Conservation (phyloP, 2,797 vertebrate species). For the Pachyuromys duprasi region DNA sequence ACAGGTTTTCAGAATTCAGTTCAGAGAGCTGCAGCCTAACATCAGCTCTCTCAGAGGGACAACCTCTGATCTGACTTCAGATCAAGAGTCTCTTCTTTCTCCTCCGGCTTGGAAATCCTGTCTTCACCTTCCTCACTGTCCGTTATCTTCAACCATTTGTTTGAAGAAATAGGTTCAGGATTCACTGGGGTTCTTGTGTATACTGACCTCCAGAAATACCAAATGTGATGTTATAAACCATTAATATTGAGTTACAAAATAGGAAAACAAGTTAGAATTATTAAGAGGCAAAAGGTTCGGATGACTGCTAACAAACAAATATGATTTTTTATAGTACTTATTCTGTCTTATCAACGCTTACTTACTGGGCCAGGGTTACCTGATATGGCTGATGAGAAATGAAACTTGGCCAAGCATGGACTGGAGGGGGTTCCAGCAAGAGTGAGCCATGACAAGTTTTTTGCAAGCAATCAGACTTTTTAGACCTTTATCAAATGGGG, state of each 20-base stretch:
- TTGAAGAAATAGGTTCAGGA: conserved; percentile 12
- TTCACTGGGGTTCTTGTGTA: neutral
- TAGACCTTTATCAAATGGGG: neutral
- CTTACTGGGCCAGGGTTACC: neutral
- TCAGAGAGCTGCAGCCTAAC: neutral
- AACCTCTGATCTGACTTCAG: neutral
- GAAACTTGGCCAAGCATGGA: neutral
- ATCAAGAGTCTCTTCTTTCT: conserved; percentile 36
- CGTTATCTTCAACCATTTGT: conserved; percentile 26
- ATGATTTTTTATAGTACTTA: neutral
- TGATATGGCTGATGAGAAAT: neutral
- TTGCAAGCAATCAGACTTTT: neutral
- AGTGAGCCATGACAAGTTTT: neutral
- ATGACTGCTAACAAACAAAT: conserved; percentile 15
- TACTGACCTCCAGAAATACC: conserved; percentile 5
- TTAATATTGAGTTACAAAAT: neutral
- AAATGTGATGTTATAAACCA: neutral
- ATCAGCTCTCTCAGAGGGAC: neutral
- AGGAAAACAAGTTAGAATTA: conserved; percentile 26
- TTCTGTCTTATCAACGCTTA: neutral
- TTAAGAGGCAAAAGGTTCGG: neutral
- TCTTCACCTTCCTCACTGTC: conserved; percentile 3
- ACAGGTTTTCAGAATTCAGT: conserved; percentile 41
- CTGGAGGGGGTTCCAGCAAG: neutral
- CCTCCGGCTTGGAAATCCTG: neutral